Evolutionary conservation across 2,888 invertebrate species (phyloP), one percentile per base, ranked within the genome.

Genomic region (Parnassius smintheus): DNA sequence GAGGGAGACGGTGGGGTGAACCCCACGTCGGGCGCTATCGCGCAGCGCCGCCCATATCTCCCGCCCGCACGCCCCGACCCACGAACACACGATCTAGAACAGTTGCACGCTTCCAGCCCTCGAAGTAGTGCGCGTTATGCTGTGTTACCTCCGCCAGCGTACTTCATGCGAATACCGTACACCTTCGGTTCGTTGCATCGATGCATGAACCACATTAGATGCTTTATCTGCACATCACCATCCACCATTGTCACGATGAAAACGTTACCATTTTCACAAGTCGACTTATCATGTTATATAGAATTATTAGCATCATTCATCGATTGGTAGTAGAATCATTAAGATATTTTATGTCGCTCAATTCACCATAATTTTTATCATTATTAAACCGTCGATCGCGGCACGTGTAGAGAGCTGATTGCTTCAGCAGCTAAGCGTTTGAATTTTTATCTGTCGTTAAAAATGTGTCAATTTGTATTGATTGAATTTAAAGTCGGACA

Each of bases 131-230:
- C 82, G 88, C 85, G 90, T 79, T 80, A 91, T 90, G 91, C 82
- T 82, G 87, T 76, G 77, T 76, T 69, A 77, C 75, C 79, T 80
- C 82, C 82, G 87, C 77, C 88, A 81, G 85, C 83, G 85, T 81
- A 78, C 87, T 80, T 74, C 86, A 86, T 84, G 85, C 85, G 83
- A 88, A 84, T 82, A 77, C 83, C 80, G 83, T 81, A 77, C 86
- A 82, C 78, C 82, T 78, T 85, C 83, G 91, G 91, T 91, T 91
- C 91, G 91, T 91, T 87, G 90, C 90, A 85, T 82, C 78, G 75
- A 85, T 86, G 91, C 91, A 91, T 91, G 91, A 79, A 85, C 91
- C 91, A 90, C 88, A 49, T 80, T 91, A 91, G 90, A 86, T 76
- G 91, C 91, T 91, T 91, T 35, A 72, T 75, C 76, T 85, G 90